Percentiles rank a stretch among this genome's conserved stretches.
Evolutionary conservation across 2,888 invertebrate genomes (phyloP).

Genomic region (Azorinus chamasolen): DNA sequence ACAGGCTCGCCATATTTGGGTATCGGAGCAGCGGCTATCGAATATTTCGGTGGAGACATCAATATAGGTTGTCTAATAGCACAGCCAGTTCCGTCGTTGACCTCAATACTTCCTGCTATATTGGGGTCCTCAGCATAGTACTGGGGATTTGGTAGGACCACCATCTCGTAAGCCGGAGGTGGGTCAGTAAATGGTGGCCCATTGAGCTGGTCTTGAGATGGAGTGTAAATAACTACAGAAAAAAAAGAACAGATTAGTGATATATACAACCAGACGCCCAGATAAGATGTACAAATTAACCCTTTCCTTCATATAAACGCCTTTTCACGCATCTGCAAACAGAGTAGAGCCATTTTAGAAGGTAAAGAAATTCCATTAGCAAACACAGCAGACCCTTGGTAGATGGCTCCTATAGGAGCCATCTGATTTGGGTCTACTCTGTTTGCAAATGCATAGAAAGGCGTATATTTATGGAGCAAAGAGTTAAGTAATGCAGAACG

Average conservation of each 20-base stretch:
- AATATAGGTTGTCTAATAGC: conserved; percentile 64
- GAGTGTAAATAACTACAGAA: conserved; percentile 81
- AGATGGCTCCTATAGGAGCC: no score
- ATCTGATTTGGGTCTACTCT: no score
- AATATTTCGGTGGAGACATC: conserved; percentile 80
- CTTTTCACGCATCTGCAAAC: no score
- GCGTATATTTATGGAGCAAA: no score
- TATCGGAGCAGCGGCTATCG: conserved; percentile 69
- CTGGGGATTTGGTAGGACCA: conserved; percentile 58
- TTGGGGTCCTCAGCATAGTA: conserved; percentile 46
- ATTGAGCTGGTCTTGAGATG: conserved; percentile 80
- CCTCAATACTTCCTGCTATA: conserved; percentile 42
- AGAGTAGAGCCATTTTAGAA: no score
- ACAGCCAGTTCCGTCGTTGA: conserved; percentile 46
- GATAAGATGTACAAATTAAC: no score
- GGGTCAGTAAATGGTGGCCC: conserved; percentile 70
- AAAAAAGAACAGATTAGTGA: not conserved
- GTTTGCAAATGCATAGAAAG: no score
- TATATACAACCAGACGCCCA: not conserved
- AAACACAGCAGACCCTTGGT: no score
- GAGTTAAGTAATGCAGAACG: no score
- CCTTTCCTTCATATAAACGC: no score
- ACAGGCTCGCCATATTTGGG: conserved; percentile 76
- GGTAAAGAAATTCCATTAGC: no score
- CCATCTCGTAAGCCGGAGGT: conserved; percentile 80